Percentiles rank a stretch among this genome's conserved stretches.
phyloP scores from a whole-genome alignment of 2,888 invertebrate species.

The Junonia oenone region DNA sequence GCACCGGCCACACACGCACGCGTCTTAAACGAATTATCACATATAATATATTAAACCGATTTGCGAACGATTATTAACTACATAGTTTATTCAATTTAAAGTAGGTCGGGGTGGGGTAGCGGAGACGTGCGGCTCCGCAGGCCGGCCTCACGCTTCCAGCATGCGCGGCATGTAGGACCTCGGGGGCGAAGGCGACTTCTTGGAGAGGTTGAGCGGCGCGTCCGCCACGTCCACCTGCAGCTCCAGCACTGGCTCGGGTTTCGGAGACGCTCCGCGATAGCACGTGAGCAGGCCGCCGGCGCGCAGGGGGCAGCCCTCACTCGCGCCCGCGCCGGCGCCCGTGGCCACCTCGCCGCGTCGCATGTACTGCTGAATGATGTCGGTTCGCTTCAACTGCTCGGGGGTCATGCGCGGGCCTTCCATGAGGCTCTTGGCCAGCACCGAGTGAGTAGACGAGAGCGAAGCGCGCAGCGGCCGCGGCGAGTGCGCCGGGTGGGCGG shows the following conservation, averaged over 20 bases:
- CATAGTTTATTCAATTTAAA: conserved; percentile 71
- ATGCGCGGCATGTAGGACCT: conserved; percentile 82
- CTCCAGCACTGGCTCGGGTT: conserved; percentile 65
- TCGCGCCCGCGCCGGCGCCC: conserved; percentile 68
- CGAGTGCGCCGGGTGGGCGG: conserved; percentile 71
- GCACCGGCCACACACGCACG: conserved; percentile 78
- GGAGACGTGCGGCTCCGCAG: conserved; percentile 73
- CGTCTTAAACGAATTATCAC: conserved; percentile 82
- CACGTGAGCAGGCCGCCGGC: conserved; percentile 53
- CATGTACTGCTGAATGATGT: conserved; percentile 95
- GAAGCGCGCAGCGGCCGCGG: conserved; percentile 78
- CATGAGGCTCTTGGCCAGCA: conserved; percentile 93
- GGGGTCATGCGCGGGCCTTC: conserved; percentile 96
- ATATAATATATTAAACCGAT: conserved; percentile 84
- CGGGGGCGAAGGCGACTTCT: conserved; percentile 84
- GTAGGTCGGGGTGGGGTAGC: conserved; percentile 77
- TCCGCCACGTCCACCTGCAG: conserved; percentile 90
- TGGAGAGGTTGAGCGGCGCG: conserved; percentile 93
- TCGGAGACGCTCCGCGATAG: conserved; percentile 68
- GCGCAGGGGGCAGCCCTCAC: conserved; percentile 65
- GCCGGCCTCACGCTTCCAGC: conserved; percentile 82
- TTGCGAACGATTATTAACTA: conserved; percentile 77
- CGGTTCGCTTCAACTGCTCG: conserved; percentile 94
- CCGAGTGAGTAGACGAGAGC: conserved; percentile 92
- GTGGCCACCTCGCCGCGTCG: conserved; percentile 84